Conservation (phyloP, 2,113 vertebrate genomes). For the Neolamprologus sp. region DNA sequence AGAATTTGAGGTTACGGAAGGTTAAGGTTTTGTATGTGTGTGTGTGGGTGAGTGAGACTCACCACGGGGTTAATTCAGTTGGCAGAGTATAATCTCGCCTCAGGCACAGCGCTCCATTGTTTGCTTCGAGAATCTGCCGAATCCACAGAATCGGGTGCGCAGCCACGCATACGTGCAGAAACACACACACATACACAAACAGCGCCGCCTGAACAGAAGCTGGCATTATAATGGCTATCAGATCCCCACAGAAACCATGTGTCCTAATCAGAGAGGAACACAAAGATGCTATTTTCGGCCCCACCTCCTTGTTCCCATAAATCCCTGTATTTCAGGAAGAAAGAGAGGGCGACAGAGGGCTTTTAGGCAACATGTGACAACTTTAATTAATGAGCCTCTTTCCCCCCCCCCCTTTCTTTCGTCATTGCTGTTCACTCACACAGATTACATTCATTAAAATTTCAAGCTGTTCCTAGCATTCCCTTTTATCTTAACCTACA, state of each 20-base stretch:
- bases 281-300: constrained; percentile 67
- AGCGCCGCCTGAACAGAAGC: constrained; percentile 54
- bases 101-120: constrained; percentile 70
- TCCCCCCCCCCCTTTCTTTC: neutral
- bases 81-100: constrained; percentile 53
- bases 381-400: constrained; percentile 18
- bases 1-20: constrained; percentile 10
- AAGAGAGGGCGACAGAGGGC: constrained; percentile 18
- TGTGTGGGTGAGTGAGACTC: neutral
- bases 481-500: neutral
- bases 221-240: constrained; percentile 58
- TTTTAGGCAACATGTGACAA: constrained; percentile 42
- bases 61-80: constrained; percentile 4
- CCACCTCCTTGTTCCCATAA: constrained; percentile 36
- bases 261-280: constrained; percentile 36
- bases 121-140: constrained; percentile 45
- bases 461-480: neutral
- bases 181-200: neutral
- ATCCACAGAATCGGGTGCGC: constrained; percentile 46
- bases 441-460: neutral
- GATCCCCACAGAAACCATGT: constrained; percentile 45
- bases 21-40: neutral
- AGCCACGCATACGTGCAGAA: neutral
- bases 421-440: neutral
- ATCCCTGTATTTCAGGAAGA: neutral